phyloP scores from a whole-genome alignment of 1,140 invertebrate species.

The Pachypsylla venusta region DNA sequence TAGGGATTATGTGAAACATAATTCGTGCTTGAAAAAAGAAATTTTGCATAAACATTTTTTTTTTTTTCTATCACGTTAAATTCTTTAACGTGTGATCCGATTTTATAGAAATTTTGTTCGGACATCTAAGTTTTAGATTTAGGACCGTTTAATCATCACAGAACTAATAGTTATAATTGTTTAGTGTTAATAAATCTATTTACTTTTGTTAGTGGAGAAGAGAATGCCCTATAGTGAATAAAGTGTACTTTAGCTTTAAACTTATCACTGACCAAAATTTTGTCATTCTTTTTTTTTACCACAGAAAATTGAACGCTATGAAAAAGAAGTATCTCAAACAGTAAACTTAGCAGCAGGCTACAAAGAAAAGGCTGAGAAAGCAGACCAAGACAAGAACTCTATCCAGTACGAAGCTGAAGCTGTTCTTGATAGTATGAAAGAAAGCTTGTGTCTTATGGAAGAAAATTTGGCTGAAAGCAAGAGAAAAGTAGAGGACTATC shows the following conservation, averaged over 20 bases:
- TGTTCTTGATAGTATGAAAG: constrained; percentile 14
- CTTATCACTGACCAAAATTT: background rate
- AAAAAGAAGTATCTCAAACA: constrained; percentile 47
- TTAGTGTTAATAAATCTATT: too few species aligned
- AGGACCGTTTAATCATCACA: too few species aligned
- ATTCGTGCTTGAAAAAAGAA: too few species aligned
- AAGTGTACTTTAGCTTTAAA: constrained; percentile 23
- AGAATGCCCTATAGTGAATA: too few species aligned
- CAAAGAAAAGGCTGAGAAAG: constrained; percentile 45
- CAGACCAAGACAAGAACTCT: constrained; percentile 19
- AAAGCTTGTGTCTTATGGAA: constrained; percentile 19
- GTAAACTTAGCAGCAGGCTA: constrained; percentile 46
- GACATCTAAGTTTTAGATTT: too few species aligned
- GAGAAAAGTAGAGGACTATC: constrained; percentile 25
- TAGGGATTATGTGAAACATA: too few species aligned
- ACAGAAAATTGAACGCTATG: constrained; percentile 43
- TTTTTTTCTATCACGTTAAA: too few species aligned
- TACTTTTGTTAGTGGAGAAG: too few species aligned
- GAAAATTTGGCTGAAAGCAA: constrained; percentile 19
- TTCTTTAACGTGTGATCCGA: too few species aligned
- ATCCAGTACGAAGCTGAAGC: constrained; percentile 14
- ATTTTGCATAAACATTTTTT: too few species aligned
- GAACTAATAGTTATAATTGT: too few species aligned
- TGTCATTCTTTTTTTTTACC: constrained; percentile 21
- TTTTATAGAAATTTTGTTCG: too few species aligned